A percentile compares a stretch with the other conserved stretches of the same genome.
These are phyloP conservation scores for Coluber constrictor DNA, from an alignment of 2,797 vertebrate species.

Conservation along the genomic window DNA sequence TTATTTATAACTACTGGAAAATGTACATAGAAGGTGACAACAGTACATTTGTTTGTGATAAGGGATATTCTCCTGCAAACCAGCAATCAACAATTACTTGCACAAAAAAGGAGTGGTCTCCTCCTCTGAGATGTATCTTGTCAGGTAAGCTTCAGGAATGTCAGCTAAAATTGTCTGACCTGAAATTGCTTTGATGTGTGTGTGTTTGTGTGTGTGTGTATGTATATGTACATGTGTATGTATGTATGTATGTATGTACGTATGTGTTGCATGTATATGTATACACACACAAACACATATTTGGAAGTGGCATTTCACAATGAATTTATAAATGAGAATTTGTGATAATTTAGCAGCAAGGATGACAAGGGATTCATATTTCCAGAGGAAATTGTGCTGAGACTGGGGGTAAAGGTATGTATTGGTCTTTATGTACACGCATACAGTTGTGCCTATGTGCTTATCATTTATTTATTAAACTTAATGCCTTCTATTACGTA, in stretches of 20 bases:
- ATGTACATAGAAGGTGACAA: neutral
- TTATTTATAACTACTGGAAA: accelerated
- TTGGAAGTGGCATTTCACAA: too few species aligned
- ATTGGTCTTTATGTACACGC: neutral
- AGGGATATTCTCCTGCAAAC: constrained; percentile 32
- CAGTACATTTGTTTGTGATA: constrained; percentile 21
- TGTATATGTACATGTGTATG: too few species aligned
- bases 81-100: constrained; percentile 27
- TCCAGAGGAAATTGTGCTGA: too few species aligned
- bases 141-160: neutral
- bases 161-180: neutral
- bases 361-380: too few species aligned
- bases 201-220: too few species aligned
- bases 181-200: neutral
- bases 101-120: constrained; percentile 58
- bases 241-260: neutral
- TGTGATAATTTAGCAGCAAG: too few species aligned
- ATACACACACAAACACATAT: too few species aligned
- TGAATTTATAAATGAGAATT: too few species aligned
- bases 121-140: constrained; percentile 50
- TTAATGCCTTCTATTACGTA: too few species aligned
- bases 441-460: neutral
- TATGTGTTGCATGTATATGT: too few species aligned
- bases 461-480: neutral
- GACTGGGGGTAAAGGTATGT: neutral